Evolutionary conservation across 2,113 vertebrate species (phyloP), one percentile per base, ranked within the genome.

Genomic region (Uria lomvia): DNA sequence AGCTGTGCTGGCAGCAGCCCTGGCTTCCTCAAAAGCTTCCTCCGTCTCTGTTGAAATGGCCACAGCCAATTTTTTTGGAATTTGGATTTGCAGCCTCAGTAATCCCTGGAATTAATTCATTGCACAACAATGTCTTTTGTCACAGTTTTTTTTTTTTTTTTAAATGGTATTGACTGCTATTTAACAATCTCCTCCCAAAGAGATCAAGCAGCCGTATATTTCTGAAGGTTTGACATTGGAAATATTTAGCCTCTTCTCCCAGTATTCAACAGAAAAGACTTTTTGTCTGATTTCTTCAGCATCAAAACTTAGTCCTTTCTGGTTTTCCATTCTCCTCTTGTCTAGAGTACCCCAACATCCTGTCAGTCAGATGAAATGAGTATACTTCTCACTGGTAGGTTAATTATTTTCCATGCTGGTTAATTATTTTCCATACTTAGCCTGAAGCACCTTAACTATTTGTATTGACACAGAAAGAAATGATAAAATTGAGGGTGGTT

Each of bases 341-440:
- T 40, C 18, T 60, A 52, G 8, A 82, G 56, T 70, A 62, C n/a
- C 75, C 53, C 3, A 13, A 59, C 13, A 91, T 6, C 19, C n/a
- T 80, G n/a, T 42, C 59, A 86, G 26, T 74, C 24, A 79, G 47
- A 15, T 59, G 22, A 91, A 85, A 90, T 42, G 10, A 92, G 16
- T 2, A 3, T 34, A 34, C 19, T 77, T 83, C 30, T 80, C n/a
- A 59, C 12, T 12, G 15, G 52, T 16, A 42, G 32, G 63, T 94
- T 96, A 96, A 91, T 86, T 91, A 81, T 94, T 85, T 91, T 93
- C 60, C 23, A n/a, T 38, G 8, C 21, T 62, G 27, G 71, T 76
- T 93, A 78, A 92, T 92, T 76, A 88, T 92, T 96, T 95, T 80
- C 82, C 55, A 74, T 0, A 0, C 21, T 38, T 42, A 81, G 8